Base-by-base conservation (phyloP, 2,113 vertebrate genomes). In the Camelus bactrianus region DNA sequence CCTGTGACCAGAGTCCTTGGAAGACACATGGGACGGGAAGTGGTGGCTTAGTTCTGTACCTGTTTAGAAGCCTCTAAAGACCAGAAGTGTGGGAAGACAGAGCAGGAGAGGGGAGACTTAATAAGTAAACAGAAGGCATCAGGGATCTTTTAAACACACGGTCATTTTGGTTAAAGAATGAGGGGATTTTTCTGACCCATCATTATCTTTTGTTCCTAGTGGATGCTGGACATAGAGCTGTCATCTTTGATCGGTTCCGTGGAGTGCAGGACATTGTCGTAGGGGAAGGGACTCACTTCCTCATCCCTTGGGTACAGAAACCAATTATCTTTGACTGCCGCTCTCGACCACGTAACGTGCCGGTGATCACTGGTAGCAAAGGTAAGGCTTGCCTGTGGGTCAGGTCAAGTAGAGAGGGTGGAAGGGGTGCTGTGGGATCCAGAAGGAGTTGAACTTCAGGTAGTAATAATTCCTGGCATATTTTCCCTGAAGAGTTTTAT, bases 241-340 rank as follows among this genome's bases (percentile, higher is more conserved):
- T 99, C 69, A 99, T 99, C 98, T 99, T 99, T 38, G 99, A 99
- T 98, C 98, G 38, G 38, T 42, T 42, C 99, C 98, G 99, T 0
- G 99, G 99, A 0, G 99, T 99, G 3, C 99, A 99, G 95, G 99
- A 99, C 0, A 16, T 30, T 0, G 99, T 99, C 77, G 99, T 99
- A 3, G 99, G 99, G 4, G 99, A 99, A 96, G 99, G 99, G 0
- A 99, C 99, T 28, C 99, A 99, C 92, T 99, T 99, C 92, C 98
- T 99, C 65, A 99, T 99, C 97, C 99, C 99, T 13, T 99, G 99
- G 99, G 99, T 99, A 14, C 99, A 99, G 98, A 99, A 99, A 60
- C 99, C 99, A 3, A 99, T 99, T 86, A 98, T 99, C 95, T 99
- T 99, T 9, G 99, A 99, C 93, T 99, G 99, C 91, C 99, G 99